phyloP scores from a whole-genome alignment of 35 echinoderm and acorn worm genomes.

The Ptychodera flava region DNA sequence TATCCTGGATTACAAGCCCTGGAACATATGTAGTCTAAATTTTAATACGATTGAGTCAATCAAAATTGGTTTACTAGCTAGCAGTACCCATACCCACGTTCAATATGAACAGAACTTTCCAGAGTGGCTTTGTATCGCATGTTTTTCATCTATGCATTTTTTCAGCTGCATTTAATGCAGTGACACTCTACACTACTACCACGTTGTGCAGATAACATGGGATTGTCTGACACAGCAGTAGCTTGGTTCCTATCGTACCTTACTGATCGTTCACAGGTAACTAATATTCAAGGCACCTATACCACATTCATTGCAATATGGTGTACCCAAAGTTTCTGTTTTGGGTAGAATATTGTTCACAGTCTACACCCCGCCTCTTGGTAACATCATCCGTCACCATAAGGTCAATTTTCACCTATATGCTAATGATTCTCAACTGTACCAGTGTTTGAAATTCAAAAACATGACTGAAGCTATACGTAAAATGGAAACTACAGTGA shows the following conservation, averaged over 20 bases:
- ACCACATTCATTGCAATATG: constrained; percentile 4
- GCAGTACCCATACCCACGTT: too few relatives aligned
- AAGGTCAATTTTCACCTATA: constrained; percentile 24
- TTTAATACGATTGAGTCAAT: too few relatives aligned
- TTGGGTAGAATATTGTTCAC: constrained; percentile 23
- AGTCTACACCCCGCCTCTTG: constrained; percentile 26
- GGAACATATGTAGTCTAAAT: too few relatives aligned
- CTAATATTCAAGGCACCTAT: not conserved
- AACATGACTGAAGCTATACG: not conserved
- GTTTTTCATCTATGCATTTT: too few relatives aligned
- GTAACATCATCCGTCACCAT: constrained; percentile 18
- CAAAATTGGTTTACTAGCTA: too few relatives aligned
- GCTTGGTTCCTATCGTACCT: constrained; percentile 36
- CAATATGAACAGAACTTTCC: too few relatives aligned
- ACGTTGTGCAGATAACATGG: not conserved
- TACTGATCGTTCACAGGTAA: not conserved
- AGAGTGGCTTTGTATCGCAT: too few relatives aligned
- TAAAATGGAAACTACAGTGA: not conserved
- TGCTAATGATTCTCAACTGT: constrained; percentile 49
- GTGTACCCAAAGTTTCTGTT: constrained; percentile 17
- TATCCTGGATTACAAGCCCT: too few relatives aligned
- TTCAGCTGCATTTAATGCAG: too few relatives aligned
- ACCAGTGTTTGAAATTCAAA: not conserved
- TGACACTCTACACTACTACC: constrained; percentile 18
- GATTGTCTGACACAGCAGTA: constrained; percentile 16